Base-by-base conservation (phyloP, 2,797 vertebrate genomes). In the Lycodopsis pacificus region DNA sequence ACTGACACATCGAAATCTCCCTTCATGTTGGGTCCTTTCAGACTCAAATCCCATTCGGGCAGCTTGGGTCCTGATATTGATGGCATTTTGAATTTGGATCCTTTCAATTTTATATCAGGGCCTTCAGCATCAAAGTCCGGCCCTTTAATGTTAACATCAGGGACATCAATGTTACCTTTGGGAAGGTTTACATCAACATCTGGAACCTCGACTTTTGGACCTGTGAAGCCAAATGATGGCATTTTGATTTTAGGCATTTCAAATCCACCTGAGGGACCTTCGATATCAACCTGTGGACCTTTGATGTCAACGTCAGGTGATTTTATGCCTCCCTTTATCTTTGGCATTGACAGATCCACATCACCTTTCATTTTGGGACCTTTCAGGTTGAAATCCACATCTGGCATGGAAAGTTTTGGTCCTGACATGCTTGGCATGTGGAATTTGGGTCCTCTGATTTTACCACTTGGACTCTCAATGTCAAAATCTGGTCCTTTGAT, bases 21-120 rank as follows among this genome's bases (percentile, higher is more conserved):
- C 48, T 49, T 49, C 2, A 49, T 5, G 11, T 9, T 49, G 9
- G 59, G n/a, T 3, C 34, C 59, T 62, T 40, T 40, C 59, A 62
- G 20, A 22, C 22, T 62, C 12, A 62, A 22, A 62, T 62, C 59
- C 34, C 30, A 13, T 3, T 62, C 58, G 4, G 67, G 79, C 62
- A 81, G 27, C 0, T 64, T 64, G 0, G 77, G 63, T 14, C 63
- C 81, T 30, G 64, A 68, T 3, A 80, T 32, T 2, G 56, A 38
- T 70, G 83, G 83, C 42, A 85, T 6, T 17, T 82, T 63, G 14
- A 86, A 32, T 56, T 79, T 84, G 7, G 65, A 48, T 8, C 61
- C 64, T 75, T 68, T 32, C 4, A 73, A 20, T 36, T 58, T 36
- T 11, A 8, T 17, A 38, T 59, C 57, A 59, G 51, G 14, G 0